Conservation (phyloP, 2,888 invertebrate genomes). For the Dyspetes luteomarginatus region DNA sequence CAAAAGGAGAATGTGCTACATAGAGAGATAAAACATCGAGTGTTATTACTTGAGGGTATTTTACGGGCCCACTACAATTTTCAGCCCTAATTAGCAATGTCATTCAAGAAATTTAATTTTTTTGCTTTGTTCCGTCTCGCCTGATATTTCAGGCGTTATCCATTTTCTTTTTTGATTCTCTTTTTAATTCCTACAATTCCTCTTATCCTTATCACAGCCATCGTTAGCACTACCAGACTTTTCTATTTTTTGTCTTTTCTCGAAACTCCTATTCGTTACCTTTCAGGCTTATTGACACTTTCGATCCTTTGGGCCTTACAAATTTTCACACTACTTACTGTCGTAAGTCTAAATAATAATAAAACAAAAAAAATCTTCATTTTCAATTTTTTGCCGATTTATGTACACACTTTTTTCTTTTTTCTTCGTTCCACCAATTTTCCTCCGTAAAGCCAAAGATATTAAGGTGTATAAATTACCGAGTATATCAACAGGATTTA, state of each 20-base stretch:
- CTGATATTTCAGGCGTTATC: constrained; percentile 35
- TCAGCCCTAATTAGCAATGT: background rate
- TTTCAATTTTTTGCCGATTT: constrained; percentile 21
- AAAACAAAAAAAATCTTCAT: constrained; percentile 19
- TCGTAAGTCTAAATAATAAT: constrained; percentile 5
- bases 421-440: background rate
- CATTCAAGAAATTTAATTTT: constrained; percentile 1
- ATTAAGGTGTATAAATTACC: background rate
- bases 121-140: constrained; percentile 7
- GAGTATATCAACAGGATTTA: constrained; percentile 18
- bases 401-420: constrained; percentile 17
- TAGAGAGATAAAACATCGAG: constrained; percentile 48
- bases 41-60: constrained; percentile 70
- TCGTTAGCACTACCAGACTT: constrained; percentile 76
- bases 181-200: constrained; percentile 52
- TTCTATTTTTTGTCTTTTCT: background rate
- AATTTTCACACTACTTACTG: constrained; percentile 12
- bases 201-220: constrained; percentile 80
- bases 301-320: constrained; percentile 57
- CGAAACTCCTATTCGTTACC: constrained; percentile 49
- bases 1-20: background rate
- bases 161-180: constrained; percentile 26
- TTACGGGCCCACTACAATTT: constrained; percentile 61
- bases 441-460: background rate
- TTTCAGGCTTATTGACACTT: constrained; percentile 67